These are phyloP conservation scores for Pocillopora grandis DNA, from an alignment of 92 coral and sea anemone species.

Conservation along the genomic window DNA sequence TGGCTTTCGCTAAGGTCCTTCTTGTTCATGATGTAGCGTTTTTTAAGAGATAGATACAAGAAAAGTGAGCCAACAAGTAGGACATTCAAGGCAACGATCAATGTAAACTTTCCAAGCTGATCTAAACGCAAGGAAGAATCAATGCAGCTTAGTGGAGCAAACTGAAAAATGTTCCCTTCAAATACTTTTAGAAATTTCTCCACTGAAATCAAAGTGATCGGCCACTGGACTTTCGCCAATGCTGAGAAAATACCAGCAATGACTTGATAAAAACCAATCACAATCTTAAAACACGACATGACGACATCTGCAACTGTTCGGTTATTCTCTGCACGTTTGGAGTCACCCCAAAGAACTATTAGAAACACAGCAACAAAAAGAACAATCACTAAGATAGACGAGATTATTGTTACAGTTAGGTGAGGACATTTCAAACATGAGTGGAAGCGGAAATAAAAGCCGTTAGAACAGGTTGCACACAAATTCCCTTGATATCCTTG, in stretches of 20 bases:
- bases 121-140: slow-evolving; percentile 8
- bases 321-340: slow-evolving; percentile 32
- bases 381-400: slow-evolving; percentile 26
- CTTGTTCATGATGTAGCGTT: background rate
- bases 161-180: slow-evolving; percentile 42
- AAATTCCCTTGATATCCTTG: slow-evolving; percentile 39
- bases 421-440: slow-evolving; percentile 40
- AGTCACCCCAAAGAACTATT: slow-evolving; percentile 41
- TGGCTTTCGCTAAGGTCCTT: background rate
- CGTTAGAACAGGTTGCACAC: slow-evolving; percentile 33
- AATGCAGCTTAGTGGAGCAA: slow-evolving; percentile 43
- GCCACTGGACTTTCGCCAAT: slow-evolving; percentile 44
- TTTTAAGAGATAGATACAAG: slow-evolving; percentile 8
- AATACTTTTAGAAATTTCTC: slow-evolving; percentile 30
- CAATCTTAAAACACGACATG: slow-evolving; percentile 52
- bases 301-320: slow-evolving; percentile 49
- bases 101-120: slow-evolving; percentile 27
- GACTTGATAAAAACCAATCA: slow-evolving; percentile 51
- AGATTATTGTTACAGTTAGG: slow-evolving; percentile 11
- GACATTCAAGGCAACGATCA: slow-evolving; percentile 20
- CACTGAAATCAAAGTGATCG: slow-evolving; percentile 34
- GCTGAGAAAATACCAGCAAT: slow-evolving; percentile 38
- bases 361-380: slow-evolving; percentile 25
- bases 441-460: slow-evolving; percentile 37
- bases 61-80: slow-evolving; percentile 13